Base-by-base conservation (phyloP, 2,888 invertebrate genomes). In the Palloptera scutellata region DNA sequence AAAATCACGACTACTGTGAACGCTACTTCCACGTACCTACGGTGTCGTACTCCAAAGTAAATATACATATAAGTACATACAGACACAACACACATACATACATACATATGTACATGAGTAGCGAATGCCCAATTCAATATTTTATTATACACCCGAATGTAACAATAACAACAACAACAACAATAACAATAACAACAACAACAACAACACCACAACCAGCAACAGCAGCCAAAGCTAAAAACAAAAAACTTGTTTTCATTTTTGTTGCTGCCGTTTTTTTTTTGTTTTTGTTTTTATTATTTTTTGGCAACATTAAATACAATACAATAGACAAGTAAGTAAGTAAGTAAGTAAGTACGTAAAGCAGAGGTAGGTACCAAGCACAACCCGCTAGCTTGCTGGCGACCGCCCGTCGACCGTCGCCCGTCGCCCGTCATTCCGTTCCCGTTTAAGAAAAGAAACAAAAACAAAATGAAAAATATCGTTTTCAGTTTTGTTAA, bases 231-330 rank as follows among this genome's bases (percentile, higher is more conserved):
- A 30, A 10, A 12, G 55, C n/a, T 52, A 61, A 61, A 51, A 58
- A 43, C 42, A 11, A 67, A 67, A 43, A 68, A 64, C 66, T 54
- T 17, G 66, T 66, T 66, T 66, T 66, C 48, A 53, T 13, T 13
- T 15, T 13, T n/a, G 5, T 45, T 13, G 45, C 45, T n/a, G n/a
- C n/a, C n/a, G n/a, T 66, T 66, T 66, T 53, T 45, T 13, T 13
- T 15, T 13, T n/a, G 5, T 30, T 30, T 4, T 30, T 30, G 30
- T 30, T 30, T 30, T 30, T 30, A 4, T 30, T 30, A 4, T 30
- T 30, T 30, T 30, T 30, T 30, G 30, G 30, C 30, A 30, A 30
- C 30, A 30, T 30, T 30, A 30, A 30, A 30, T 30, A 30, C 30
- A 30, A 30, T 30, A 30, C n/a, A n/a, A n/a, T n/a, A n/a, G n/a